phyloP scores from a whole-genome alignment of 35 echinoderm and acorn worm species.

The Acanthaster planci region DNA sequence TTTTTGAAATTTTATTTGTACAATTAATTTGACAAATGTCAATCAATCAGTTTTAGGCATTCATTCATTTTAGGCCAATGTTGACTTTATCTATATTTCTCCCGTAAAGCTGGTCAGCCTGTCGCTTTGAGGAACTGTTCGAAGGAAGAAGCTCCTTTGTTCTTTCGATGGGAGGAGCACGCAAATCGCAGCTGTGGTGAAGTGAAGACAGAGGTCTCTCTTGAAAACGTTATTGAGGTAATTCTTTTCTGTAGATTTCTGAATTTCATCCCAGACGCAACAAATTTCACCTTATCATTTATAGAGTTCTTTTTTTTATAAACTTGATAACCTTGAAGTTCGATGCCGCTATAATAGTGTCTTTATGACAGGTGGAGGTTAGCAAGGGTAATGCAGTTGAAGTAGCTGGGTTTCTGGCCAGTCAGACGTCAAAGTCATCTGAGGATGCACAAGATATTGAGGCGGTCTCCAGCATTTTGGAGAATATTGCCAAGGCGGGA shows the following conservation, averaged over 20 bases:
- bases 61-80: no score
- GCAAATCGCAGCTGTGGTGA: background rate
- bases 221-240: background rate
- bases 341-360: no score
- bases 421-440: background rate
- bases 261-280: background rate
- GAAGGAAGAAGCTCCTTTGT: background rate
- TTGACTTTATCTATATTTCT: no score
- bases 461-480: background rate
- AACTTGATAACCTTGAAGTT: no score
- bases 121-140: background rate
- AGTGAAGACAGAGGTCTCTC: background rate
- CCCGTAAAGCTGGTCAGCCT: background rate
- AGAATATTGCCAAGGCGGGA: background rate
- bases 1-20: no score
- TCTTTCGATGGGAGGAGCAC: background rate
- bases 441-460: background rate
- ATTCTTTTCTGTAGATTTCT: background rate
- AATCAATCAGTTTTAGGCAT: no score
- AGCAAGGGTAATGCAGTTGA: background rate
- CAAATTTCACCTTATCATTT: background rate
- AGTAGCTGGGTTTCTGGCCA: background rate
- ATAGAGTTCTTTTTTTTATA: background rate
- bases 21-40: no score
- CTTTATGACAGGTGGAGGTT: background rate